phyloP scores from a whole-genome alignment of 2,113 vertebrate genomes.

The Dissostichus mawsoni region DNA sequence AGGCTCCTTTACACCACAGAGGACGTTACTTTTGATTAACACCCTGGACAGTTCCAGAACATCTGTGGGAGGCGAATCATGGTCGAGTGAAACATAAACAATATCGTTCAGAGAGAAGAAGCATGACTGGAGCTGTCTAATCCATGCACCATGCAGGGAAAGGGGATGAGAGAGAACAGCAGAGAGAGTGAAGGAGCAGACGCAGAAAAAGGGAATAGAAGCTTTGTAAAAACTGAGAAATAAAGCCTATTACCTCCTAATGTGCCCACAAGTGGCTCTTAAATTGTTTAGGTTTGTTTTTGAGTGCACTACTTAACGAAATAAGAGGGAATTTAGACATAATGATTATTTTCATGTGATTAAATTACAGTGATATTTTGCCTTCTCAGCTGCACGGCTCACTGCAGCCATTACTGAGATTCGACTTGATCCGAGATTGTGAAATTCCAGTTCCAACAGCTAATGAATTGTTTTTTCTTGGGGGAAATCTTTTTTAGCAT shows the following conservation, averaged over 20 bases:
- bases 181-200: conserved; percentile 37
- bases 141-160: conserved; percentile 47
- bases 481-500: neutral
- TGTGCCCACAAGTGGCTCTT: neutral
- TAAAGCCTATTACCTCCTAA: neutral
- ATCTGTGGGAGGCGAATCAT: conserved; percentile 73
- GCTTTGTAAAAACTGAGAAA: conserved; percentile 6
- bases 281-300: neutral
- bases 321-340: neutral
- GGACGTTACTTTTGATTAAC: conserved; percentile 78
- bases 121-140: conserved; percentile 64
- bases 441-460: neutral
- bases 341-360: conserved; percentile 10
- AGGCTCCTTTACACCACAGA: conserved; percentile 60
- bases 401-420: neutral
- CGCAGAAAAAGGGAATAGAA: conserved; percentile 3
- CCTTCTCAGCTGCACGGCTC: conserved; percentile 24
- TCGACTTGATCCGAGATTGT: conserved; percentile 10
- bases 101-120: conserved; percentile 59
- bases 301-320: neutral
- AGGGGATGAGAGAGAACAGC: conserved; percentile 32
- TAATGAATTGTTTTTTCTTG: no score
- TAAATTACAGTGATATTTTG: neutral
- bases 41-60: conserved; percentile 75
- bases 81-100: conserved; percentile 74